phyloP scores from a whole-genome alignment of 2,113 vertebrate genomes.

The Romanogobio albipinnatus region DNA sequence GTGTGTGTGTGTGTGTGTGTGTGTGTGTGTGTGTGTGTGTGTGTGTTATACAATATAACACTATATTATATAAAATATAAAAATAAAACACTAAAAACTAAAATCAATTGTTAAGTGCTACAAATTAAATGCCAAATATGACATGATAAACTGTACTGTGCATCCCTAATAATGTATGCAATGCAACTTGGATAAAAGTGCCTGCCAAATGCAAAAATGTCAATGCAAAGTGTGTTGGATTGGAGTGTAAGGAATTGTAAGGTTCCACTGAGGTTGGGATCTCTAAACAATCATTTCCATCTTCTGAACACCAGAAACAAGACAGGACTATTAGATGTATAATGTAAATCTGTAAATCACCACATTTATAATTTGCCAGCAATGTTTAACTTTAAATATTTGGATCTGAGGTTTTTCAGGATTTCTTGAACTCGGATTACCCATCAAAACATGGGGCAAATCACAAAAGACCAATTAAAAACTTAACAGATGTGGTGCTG shows the following conservation, averaged over 20 bases:
- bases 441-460: constrained; percentile 18
- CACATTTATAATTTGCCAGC: background rate
- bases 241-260: background rate
- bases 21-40: no score
- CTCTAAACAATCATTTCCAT: background rate
- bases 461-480: constrained; percentile 30
- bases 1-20: no score
- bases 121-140: background rate
- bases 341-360: background rate
- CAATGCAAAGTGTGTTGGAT: background rate
- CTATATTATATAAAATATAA: no score
- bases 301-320: no score
- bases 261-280: background rate
- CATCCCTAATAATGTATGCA: background rate
- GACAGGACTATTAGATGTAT: background rate
- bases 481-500: constrained; percentile 36
- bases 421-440: constrained; percentile 16
- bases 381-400: background rate
- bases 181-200: background rate
- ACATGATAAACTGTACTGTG: background rate
- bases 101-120: background rate
- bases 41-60: no score
- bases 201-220: background rate
- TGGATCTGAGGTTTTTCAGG: background rate
- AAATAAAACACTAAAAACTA: background rate